Evolutionary conservation across 1,140 invertebrate species (phyloP).

Genomic region (Calosoma granatense): DNA sequence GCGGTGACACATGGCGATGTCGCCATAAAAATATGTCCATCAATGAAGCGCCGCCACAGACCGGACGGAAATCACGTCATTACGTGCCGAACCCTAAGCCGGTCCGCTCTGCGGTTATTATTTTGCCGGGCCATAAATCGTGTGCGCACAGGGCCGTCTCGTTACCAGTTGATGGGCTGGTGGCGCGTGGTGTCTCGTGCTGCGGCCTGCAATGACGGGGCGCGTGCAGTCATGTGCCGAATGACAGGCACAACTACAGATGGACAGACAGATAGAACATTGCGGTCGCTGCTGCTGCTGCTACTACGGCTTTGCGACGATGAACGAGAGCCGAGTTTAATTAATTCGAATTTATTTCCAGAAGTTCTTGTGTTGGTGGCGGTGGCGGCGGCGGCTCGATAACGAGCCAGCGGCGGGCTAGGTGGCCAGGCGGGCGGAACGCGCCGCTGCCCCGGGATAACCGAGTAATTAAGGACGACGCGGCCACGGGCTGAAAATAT

Average conservation of each 20-base stretch:
- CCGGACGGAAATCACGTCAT: conserved; percentile 8
- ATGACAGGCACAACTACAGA: no score
- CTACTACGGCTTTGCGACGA: no score
- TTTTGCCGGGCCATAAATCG: conserved; percentile 5
- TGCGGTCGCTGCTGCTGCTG: no score
- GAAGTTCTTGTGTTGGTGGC: no score
- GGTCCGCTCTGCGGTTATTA: neutral
- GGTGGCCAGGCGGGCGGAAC: neutral
- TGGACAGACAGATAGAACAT: no score
- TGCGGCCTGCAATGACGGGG: no score
- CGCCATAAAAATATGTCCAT: conserved; percentile 8
- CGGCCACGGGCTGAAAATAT: no score
- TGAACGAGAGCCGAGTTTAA: no score
- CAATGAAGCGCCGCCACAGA: neutral
- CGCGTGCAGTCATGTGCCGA: no score
- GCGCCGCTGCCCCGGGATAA: no score
- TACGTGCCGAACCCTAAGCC: neutral
- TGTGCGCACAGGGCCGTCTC: neutral
- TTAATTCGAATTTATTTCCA: neutral
- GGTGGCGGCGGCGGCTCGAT: neutral
- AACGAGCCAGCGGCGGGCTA: neutral
- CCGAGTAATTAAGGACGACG: neutral
- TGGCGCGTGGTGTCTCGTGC: no score
- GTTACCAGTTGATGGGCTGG: no score
- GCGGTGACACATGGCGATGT: conserved; percentile 7